Evolutionary conservation across 2,113 vertebrate species (phyloP).

Genomic region (Lutjanus erythropterus): DNA sequence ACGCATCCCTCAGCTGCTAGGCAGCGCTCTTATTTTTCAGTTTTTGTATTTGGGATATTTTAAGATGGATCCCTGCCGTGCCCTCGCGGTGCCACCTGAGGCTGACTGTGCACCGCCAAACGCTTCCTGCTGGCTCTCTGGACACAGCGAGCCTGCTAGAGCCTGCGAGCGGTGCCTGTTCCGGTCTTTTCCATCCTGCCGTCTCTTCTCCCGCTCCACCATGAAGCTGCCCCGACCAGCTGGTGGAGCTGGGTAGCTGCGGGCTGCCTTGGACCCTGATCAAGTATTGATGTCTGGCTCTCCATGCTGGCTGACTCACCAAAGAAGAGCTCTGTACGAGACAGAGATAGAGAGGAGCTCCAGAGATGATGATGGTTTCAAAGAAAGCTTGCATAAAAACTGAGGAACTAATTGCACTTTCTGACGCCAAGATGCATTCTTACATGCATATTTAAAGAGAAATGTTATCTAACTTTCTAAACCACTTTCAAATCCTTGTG

Average conservation of each 20-base stretch:
- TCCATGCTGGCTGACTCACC: conserved; percentile 53
- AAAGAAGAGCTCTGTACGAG: conserved; percentile 43
- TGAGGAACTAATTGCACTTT: conserved; percentile 26
- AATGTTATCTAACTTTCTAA: conserved; percentile 21
- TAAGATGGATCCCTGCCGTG: conserved; percentile 16
- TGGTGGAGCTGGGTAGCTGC: conserved; percentile 73
- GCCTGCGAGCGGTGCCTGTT: conserved; percentile 34
- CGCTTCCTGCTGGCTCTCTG: conserved; percentile 48
- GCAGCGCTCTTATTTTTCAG: not conserved
- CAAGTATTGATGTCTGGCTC: conserved; percentile 73
- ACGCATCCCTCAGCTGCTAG: conserved; percentile 49
- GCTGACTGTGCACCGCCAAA: conserved; percentile 39
- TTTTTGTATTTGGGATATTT: conserved; percentile 58
- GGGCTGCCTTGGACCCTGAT: conserved; percentile 70
- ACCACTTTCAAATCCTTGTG: not conserved
- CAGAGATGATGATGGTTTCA: conserved; percentile 30
- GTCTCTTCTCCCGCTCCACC: conserved; percentile 27
- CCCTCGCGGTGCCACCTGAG: conserved; percentile 40
- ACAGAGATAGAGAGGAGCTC: conserved; percentile 26
- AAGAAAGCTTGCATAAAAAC: conserved; percentile 32
- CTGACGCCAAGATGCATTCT: conserved; percentile 26
- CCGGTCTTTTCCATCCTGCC: conserved; percentile 41
- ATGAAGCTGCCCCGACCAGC: conserved; percentile 66
- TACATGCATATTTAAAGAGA: conserved; percentile 29
- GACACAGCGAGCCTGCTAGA: conserved; percentile 18